Percentiles rank a stretch among this genome's conserved stretches.
phyloP scores from a whole-genome alignment of 2,888 invertebrate species.

The Tiliacea citrago region DNA sequence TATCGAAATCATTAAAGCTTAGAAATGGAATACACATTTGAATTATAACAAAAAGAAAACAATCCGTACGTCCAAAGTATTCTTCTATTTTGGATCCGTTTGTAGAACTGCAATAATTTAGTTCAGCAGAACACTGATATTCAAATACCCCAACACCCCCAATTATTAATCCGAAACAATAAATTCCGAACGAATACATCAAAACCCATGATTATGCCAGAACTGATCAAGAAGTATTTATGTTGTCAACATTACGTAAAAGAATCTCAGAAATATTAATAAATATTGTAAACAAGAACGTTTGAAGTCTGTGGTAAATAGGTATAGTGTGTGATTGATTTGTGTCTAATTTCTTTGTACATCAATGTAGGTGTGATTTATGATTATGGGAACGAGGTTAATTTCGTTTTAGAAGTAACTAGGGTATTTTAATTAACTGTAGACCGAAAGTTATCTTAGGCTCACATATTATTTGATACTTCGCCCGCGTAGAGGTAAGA shows the following conservation, averaged over 20 bases:
- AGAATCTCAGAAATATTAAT: constrained; percentile 13
- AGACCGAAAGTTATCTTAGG: no score
- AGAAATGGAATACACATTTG: neutral
- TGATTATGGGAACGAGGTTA: constrained; percentile 31
- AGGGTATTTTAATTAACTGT: neutral
- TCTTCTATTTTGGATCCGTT: neutral
- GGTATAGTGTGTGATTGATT: no score
- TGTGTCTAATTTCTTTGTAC: neutral
- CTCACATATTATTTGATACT: no score
- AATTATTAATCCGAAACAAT: neutral
- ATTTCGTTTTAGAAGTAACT: neutral
- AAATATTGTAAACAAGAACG: constrained; percentile 6
- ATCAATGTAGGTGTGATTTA: constrained; percentile 21
- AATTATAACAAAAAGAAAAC: neutral
- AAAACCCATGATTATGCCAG: neutral
- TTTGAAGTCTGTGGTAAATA: constrained; percentile 15
- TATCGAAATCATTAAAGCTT: neutral
- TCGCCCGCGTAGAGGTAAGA: no score
- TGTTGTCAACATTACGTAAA: constrained; percentile 28
- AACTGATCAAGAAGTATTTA: neutral
- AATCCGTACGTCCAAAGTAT: no score
- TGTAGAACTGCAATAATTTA: neutral
- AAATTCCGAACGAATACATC: neutral
- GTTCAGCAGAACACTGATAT: neutral
- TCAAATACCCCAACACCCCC: neutral